Conservation (phyloP, 1,140 invertebrate species). For the Onthophagus taurus region DNA sequence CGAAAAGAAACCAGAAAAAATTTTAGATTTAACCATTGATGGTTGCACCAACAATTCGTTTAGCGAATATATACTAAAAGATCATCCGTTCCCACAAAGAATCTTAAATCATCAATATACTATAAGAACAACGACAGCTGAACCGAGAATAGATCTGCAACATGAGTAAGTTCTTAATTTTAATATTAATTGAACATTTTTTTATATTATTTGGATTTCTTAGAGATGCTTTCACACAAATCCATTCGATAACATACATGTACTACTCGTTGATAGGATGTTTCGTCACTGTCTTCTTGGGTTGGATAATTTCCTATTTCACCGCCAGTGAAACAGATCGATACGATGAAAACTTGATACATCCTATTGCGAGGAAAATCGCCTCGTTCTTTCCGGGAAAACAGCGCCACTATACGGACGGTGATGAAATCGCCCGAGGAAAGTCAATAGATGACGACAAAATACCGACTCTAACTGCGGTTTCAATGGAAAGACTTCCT, state of each 20-base stretch:
- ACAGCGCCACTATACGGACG: slow-evolving; percentile 29
- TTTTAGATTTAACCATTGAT: slow-evolving; percentile 47
- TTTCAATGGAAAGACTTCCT: neutral
- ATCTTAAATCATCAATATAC: too few relatives aligned
- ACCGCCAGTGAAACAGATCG: slow-evolving; percentile 51
- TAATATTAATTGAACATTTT: neutral
- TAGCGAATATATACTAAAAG: slow-evolving; percentile 43
- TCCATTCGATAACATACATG: slow-evolving; percentile 66
- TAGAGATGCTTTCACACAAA: slow-evolving; percentile 45
- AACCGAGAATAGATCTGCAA: slow-evolving; percentile 1
- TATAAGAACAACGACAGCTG: slow-evolving; percentile 2
- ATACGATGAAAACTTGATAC: slow-evolving; percentile 57
- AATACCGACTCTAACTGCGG: slow-evolving; percentile 7
- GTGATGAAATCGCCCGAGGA: slow-evolving; percentile 1
- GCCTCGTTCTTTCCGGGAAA: slow-evolving; percentile 46
- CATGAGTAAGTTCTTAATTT: neutral
- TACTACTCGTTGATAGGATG: slow-evolving; percentile 64
- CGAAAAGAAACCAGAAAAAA: slow-evolving; percentile 37
- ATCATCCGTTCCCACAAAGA: neutral
- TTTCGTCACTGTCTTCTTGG: slow-evolving; percentile 52
- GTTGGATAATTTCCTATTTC: slow-evolving; percentile 53
- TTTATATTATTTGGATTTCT: slow-evolving; percentile 18
- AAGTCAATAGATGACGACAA: slow-evolving; percentile 3
- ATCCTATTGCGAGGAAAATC: slow-evolving; percentile 52
- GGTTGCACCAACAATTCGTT: slow-evolving; percentile 58